A percentile compares a stretch with the other conserved stretches of the same genome.
phyloP scores from a whole-genome alignment of 2,113 vertebrate species.

The Chlorocebus sabaeus region DNA sequence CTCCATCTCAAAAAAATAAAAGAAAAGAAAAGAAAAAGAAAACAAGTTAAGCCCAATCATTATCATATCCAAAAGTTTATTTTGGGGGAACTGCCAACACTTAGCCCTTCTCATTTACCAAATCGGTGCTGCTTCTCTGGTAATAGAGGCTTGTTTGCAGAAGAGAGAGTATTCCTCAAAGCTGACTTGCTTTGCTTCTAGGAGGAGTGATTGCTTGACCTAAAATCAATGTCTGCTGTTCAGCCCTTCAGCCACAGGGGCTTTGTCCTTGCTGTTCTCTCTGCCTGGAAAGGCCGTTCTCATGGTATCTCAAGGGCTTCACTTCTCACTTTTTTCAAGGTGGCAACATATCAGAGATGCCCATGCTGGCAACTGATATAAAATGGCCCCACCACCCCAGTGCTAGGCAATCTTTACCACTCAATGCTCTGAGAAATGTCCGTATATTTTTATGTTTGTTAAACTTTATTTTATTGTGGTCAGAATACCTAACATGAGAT shows the following conservation, averaged over 20 bases:
- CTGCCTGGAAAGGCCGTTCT: not conserved
- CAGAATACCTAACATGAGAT: not conserved
- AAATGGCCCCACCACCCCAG: accelerated
- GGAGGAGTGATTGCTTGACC: not conserved
- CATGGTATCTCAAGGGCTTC: not conserved
- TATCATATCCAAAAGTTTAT: not conserved
- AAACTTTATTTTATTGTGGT: not conserved
- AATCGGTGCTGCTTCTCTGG: not conserved
- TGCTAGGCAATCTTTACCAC: too few species aligned
- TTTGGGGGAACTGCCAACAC: not conserved
- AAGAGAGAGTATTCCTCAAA: not conserved
- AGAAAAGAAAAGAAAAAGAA: too few species aligned
- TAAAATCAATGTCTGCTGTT: not conserved
- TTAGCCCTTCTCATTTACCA: not conserved
- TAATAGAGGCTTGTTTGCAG: not conserved
- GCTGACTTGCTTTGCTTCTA: not conserved
- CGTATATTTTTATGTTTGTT: not conserved
- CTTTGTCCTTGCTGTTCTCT: not conserved
- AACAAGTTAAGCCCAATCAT: not conserved
- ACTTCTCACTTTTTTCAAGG: not conserved
- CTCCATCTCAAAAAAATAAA: too few species aligned
- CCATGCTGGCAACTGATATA: accelerated
- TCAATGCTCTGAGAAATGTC: not conserved
- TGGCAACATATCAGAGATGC: too few species aligned
- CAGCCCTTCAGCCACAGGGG: not conserved